Evolutionary conservation across 2,888 invertebrate genomes (phyloP), one percentile per base, ranked within the genome.

Genomic region (Hartigia nigra): DNA sequence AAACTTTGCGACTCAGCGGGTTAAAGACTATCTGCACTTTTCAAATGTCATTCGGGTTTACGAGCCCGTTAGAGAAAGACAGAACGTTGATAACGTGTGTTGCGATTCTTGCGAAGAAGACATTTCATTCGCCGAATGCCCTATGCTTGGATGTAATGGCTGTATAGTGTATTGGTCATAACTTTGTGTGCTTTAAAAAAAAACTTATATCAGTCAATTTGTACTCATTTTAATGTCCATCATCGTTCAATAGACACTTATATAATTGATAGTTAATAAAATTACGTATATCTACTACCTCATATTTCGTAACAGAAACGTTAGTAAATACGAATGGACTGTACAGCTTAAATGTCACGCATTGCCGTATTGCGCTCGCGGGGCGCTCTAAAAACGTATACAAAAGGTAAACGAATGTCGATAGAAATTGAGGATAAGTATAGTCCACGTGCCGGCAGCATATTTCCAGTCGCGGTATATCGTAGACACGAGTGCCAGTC

Each of bases 381-480:
- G 55, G 55, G 23, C 55, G 55, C 23, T 55, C 55, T 55, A 23
- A 55, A 55, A 55, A 23, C 76, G 75, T 77, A 80, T 79, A 81
- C 75, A 78, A 82, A 82, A 83, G 82, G 80, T 79, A 81, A 85
- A 81, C 81, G 81, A 79, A 81, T 74, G 81, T 78, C 81, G 81
- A 76, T 84, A 81, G 84, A 55, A 23, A 86, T 86, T 81, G 76
- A 74, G 80, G 86, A 86, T 86, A 86, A 86, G 83, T 83, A 82
- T 77, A 86, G 84, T 81, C 81, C 83, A 82, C 82, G 84, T 81
- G 83, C 80, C 81, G 78, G 75, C 83, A 78, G 79, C 80, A 81
- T 85, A 55, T 55, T 55, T 55, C 9, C 23, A 55, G 55, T 55
- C 55, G 55, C 23, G 1, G 9, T 55, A 23, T 55, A 55, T 9